Base-by-base conservation (phyloP, 2,113 vertebrate genomes). In the Labeo rohita region DNA sequence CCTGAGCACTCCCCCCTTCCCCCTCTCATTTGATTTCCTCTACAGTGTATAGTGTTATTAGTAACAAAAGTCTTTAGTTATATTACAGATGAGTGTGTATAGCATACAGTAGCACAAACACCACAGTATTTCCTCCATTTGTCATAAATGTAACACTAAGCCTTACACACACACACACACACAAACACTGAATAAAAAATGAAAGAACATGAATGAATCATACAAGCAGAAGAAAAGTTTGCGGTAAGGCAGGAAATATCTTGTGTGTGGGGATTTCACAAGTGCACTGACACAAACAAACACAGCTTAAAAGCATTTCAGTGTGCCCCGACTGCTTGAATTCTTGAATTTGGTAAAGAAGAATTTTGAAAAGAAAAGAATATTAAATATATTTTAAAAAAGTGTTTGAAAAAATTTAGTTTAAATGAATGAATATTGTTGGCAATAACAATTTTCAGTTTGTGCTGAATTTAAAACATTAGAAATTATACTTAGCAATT, bases 131-230 rank as follows among this genome's bases (percentile, higher is more conserved):
- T 81, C 56, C 28, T 65, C 79, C 23, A 16, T 45, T 65, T 16
- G 56, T 81, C 10, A 15, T 77, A 18, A 83, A 84, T 76, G n/a
- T 47, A n/a, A 77, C 84, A 85, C 73, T 50, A 39, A 63, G 39
- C 13, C 59, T 49, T 43, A 66, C 73, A 21, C 23, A 11, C n/a
- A 86, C 47, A 36, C 28, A 28, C 28, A 28, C 78, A 77, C 85
- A 59, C n/a, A n/a, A 49, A 49, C 43, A 72, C 15, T 77, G 13
- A 28, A 23, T 54, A 43, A n/a, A 54, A 77, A 39, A 82, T 78
- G 83, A 85, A 21, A 15, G 49, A 49, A 80, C 85, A 61, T 73
- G 84, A 85, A 88, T 84, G 81, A 84, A 85, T 87, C 83, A 21
- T 43, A 86, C 80, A 65, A n/a, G 16, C 28, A 8, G 12, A 45